These are phyloP conservation scores for Exaiptasia diaphana DNA, from an alignment of 64 coral and sea anemone genomes.

Conservation along the genomic window DNA sequence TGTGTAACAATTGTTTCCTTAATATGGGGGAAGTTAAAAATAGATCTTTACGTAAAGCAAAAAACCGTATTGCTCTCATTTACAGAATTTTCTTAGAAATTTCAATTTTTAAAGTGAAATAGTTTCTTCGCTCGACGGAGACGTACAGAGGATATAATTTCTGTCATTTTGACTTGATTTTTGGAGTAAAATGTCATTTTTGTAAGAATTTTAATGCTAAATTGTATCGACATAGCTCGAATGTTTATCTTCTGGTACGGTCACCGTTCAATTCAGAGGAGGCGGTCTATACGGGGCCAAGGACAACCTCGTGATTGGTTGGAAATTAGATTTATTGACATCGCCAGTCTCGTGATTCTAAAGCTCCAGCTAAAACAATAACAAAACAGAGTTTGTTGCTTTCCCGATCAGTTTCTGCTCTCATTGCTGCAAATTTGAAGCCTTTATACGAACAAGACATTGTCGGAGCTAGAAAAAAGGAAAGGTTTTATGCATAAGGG, in stretches of 20 bases:
- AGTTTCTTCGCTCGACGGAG: too few species aligned
- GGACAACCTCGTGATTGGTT: constrained; percentile 82
- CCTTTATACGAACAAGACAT: not conserved
- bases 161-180: not conserved
- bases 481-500: constrained; percentile 75
- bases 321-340: constrained; percentile 48
- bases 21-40: not conserved
- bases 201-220: not conserved
- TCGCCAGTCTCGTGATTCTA: constrained; percentile 91
- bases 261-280: constrained; percentile 57
- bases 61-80: not conserved
- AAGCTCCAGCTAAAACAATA: constrained; percentile 92
- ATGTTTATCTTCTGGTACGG: constrained; percentile 35
- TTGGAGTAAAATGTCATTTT: not conserved
- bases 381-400: constrained; percentile 78
- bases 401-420: constrained; percentile 16
- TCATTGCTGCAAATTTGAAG: not conserved
- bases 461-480: not conserved
- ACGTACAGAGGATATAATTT: too few species aligned
- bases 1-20: not conserved
- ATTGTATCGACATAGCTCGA: constrained; percentile 21
- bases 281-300: constrained; percentile 64
- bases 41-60: not conserved
- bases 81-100: too few species aligned
- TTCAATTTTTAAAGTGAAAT: too few species aligned